Percentiles rank a stretch among this genome's conserved stretches.
These are phyloP conservation scores for Rhingia rostrata DNA, from an alignment of 2,888 invertebrate genomes.

Conservation along the genomic window DNA sequence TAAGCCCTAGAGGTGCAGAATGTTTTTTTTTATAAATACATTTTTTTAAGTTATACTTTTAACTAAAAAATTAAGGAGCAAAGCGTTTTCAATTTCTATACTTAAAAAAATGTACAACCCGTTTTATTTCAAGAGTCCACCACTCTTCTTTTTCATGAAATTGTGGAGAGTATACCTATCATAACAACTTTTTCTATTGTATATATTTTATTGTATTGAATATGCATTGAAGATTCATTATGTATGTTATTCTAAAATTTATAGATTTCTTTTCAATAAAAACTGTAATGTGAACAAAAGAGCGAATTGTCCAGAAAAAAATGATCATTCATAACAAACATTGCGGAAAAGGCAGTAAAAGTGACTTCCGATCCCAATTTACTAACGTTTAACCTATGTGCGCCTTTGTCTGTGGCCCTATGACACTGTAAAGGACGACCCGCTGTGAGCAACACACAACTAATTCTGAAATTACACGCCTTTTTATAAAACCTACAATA, in stretches of 20 bases:
- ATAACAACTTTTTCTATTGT: not conserved
- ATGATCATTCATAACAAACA: slow-evolving; percentile 38
- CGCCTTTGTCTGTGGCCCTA: slow-evolving; percentile 21
- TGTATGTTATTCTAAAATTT: not conserved
- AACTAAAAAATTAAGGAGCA: too few relatives aligned
- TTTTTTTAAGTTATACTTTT: too few relatives aligned
- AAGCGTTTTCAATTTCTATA: too few relatives aligned
- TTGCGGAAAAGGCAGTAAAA: slow-evolving; percentile 28
- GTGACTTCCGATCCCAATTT: slow-evolving; percentile 60
- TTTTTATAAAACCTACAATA: slow-evolving; percentile 75
- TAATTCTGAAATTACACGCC: slow-evolving; percentile 81
- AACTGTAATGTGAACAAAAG: not conserved
- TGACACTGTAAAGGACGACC: slow-evolving; percentile 35
- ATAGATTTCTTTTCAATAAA: not conserved
- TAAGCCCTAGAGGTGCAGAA: too few relatives aligned
- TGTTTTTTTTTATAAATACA: too few relatives aligned
- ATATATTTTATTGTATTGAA: not conserved
- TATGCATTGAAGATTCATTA: not conserved
- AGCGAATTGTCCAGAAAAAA: slow-evolving; percentile 10
- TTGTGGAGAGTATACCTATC: too few relatives aligned
- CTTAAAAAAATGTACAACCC: too few relatives aligned
- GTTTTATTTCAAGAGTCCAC: too few relatives aligned
- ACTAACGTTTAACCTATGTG: slow-evolving; percentile 31
- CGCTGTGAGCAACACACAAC: slow-evolving; percentile 71
- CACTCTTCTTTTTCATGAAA: too few relatives aligned